A percentile compares a stretch with the other conserved stretches of the same genome.
These are phyloP conservation scores for Drosophila lutescens DNA, from an alignment of 2,888 invertebrate genomes.

Conservation along the genomic window DNA sequence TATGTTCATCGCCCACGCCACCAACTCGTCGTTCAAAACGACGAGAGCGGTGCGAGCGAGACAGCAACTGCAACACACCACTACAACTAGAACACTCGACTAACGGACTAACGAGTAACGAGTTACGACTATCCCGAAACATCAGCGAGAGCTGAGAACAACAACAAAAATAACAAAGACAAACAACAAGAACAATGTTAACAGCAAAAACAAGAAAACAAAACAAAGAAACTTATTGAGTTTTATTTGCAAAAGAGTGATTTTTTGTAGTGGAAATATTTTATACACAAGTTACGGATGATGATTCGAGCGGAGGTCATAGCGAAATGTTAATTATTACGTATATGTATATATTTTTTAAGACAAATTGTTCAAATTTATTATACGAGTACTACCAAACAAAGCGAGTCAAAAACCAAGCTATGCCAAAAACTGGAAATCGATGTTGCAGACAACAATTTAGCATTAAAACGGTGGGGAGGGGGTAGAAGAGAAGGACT, in stretches of 20 bases:
- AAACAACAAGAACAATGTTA: conserved; percentile 62
- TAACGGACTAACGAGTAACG: conserved; percentile 5
- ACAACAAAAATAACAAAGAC: conserved; percentile 17
- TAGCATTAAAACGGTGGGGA: conserved; percentile 43
- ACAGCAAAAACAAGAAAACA: conserved; percentile 54
- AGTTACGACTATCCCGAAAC: not conserved
- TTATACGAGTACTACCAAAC: conserved; percentile 41
- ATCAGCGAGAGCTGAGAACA: conserved; percentile 6
- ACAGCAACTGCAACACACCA: conserved; percentile 13
- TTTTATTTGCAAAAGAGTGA: conserved; percentile 79
- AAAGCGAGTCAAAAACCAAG: conserved; percentile 33
- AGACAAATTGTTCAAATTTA: conserved; percentile 77
- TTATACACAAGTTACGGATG: conserved; percentile 68
- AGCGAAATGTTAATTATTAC: conserved; percentile 79
- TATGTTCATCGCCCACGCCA: conserved; percentile 6
- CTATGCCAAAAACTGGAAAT: conserved; percentile 29
- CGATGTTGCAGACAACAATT: conserved; percentile 30
- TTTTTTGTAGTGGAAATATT: conserved; percentile 79
- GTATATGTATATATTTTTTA: conserved; percentile 78
- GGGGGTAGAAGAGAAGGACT: conserved; percentile 5
- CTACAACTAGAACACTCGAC: conserved; percentile 23
- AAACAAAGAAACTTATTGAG: conserved; percentile 65
- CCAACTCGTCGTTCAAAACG: conserved; percentile 31
- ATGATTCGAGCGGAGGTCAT: conserved; percentile 48
- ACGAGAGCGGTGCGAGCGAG: conserved; percentile 18